These are phyloP conservation scores for Trichacis sp. DNA, from an alignment of 2,888 invertebrate genomes.

Conservation along the genomic window DNA sequence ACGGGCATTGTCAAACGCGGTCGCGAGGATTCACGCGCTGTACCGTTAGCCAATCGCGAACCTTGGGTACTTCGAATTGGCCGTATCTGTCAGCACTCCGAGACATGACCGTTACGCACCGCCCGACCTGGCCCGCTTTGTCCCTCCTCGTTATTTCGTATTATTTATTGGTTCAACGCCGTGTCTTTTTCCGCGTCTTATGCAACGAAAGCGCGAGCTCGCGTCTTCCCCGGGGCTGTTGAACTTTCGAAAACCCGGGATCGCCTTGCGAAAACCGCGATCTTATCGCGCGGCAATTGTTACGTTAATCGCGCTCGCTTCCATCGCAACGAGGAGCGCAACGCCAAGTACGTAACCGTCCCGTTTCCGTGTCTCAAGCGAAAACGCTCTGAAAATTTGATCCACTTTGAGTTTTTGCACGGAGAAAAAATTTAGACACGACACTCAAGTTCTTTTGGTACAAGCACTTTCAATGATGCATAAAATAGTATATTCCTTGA, in stretches of 20 bases:
- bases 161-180: background rate
- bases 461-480: too few relatives aligned
- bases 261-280: constrained; percentile 22
- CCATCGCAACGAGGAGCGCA: constrained; percentile 28
- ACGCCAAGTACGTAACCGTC: constrained; percentile 20
- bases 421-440: too few relatives aligned
- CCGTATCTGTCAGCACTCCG: constrained; percentile 45
- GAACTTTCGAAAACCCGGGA: constrained; percentile 13
- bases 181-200: constrained; percentile 7
- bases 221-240: background rate
- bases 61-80: constrained; percentile 34
- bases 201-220: constrained; percentile 8
- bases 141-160: constrained; percentile 16
- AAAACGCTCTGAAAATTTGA: background rate
- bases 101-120: constrained; percentile 49
- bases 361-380: constrained; percentile 15
- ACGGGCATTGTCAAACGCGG: constrained; percentile 7
- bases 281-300: constrained; percentile 30
- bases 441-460: too few relatives aligned
- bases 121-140: constrained; percentile 33
- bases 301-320: constrained; percentile 35
- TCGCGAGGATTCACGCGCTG: constrained; percentile 18
- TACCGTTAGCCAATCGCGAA: constrained; percentile 49
- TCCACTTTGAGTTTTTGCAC: too few relatives aligned
- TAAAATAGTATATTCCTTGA: too few relatives aligned